phyloP scores from a whole-genome alignment of 2,797 vertebrate genomes.

The Cryptoblepharus egeriae region DNA sequence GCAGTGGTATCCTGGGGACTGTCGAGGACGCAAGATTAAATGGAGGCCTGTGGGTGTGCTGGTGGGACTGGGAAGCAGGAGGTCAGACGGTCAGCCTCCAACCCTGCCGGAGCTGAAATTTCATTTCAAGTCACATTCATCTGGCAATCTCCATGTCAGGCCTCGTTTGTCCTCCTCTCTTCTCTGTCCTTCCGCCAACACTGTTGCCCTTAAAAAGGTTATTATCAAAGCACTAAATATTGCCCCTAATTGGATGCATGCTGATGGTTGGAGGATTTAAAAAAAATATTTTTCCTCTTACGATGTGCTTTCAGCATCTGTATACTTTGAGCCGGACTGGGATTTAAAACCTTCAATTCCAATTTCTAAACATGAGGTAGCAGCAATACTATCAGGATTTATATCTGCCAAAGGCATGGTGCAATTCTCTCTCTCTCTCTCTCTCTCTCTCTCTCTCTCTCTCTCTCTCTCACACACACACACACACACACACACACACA shows the following conservation, averaged over 20 bases:
- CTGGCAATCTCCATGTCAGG: conserved; percentile 49
- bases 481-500: neutral
- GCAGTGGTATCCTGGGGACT: conserved; percentile 81
- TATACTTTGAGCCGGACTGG: conserved; percentile 37
- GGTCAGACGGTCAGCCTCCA: conserved; percentile 74
- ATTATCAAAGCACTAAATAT: conserved; percentile 9
- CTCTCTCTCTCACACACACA: conserved; percentile 7
- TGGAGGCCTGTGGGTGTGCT: conserved; percentile 77
- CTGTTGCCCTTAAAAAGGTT: conserved; percentile 60
- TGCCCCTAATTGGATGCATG: conserved; percentile 46
- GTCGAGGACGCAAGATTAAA: conserved; percentile 83
- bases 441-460: no score
- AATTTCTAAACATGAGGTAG: conserved; percentile 13
- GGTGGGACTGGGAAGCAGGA: conserved; percentile 79
- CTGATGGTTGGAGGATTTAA: neutral
- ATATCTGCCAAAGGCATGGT: neutral
- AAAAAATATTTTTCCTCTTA: conserved; percentile 14
- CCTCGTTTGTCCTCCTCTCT: conserved; percentile 38
- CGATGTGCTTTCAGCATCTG: conserved; percentile 1
- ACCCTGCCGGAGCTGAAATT: conserved; percentile 51
- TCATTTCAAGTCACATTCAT: conserved; percentile 69
- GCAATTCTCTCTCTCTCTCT: no score
- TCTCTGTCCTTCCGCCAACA: conserved; percentile 35
- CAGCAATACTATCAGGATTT: conserved; percentile 2
- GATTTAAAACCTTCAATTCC: conserved; percentile 40